A percentile compares a stretch with the other conserved stretches of the same genome.
Conservation (phyloP, 2,888 invertebrate genomes). For the Steinernema hermaphroditum region DNA sequence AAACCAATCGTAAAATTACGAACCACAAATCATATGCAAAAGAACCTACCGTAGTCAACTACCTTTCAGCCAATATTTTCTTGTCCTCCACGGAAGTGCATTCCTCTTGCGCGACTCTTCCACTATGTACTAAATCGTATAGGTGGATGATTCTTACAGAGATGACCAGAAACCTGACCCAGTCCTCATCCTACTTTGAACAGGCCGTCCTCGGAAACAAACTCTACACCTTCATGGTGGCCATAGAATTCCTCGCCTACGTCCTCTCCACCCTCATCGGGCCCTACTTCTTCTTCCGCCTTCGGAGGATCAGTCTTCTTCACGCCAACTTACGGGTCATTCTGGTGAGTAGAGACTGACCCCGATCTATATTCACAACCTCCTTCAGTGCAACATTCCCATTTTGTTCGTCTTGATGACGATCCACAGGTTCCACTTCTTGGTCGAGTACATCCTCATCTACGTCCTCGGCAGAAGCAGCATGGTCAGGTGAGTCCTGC, state of each 20-base stretch:
- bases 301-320: neutral
- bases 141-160: no score
- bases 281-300: neutral
- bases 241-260: neutral
- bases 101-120: no score
- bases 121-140: no score
- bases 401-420: neutral
- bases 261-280: neutral
- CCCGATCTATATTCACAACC: neutral
- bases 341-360: neutral
- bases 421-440: slow-evolving; percentile 2
- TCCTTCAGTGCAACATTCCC: slow-evolving; percentile 14
- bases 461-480: neutral
- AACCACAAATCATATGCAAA: no score
- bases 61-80: no score
- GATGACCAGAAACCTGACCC: neutral
- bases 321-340: neutral
- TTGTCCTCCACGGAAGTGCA: no score
- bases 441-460: neutral
- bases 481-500: neutral
- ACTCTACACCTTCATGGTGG: neutral
- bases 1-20: no score
- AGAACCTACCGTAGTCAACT: no score
- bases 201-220: neutral
- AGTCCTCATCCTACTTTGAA: neutral